Evolutionary conservation across 2,888 invertebrate genomes (phyloP).

Genomic region (Apodemia mormo): DNA sequence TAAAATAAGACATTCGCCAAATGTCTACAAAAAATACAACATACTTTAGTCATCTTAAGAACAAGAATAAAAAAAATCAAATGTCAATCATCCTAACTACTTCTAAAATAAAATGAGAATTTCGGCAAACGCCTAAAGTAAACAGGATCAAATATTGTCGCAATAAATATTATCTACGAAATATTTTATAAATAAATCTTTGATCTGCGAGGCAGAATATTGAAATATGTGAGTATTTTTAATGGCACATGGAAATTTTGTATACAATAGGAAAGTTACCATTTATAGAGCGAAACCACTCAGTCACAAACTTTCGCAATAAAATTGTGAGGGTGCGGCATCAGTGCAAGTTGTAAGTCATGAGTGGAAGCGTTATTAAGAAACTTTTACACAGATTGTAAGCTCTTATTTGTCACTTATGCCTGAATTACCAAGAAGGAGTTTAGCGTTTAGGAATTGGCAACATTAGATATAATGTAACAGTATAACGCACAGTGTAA

Average conservation of each 20-base stretch:
- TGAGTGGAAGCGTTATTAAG: constrained; percentile 10
- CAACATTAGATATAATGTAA: too few relatives aligned
- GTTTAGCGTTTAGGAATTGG: too few relatives aligned
- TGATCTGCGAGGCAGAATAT: constrained; percentile 19
- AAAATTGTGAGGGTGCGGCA: constrained; percentile 45
- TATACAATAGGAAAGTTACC: constrained; percentile 60
- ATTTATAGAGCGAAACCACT: constrained; percentile 48
- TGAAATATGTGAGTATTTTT: constrained; percentile 44
- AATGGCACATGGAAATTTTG: constrained; percentile 54
- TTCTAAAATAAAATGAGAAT: too few relatives aligned
- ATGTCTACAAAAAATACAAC: too few relatives aligned
- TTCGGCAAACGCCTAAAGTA: too few relatives aligned
- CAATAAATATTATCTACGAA: neutral
- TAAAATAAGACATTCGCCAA: too few relatives aligned
- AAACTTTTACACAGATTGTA: neutral
- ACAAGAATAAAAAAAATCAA: too few relatives aligned
- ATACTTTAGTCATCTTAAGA: too few relatives aligned
- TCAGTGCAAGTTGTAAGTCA: constrained; percentile 14
- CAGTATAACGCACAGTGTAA: too few relatives aligned
- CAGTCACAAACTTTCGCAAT: constrained; percentile 64
- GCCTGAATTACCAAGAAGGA: too few relatives aligned
- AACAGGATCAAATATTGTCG: neutral
- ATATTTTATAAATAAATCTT: constrained; percentile 16
- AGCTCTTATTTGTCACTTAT: too few relatives aligned
- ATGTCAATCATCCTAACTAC: too few relatives aligned